phyloP scores from a whole-genome alignment of 1,140 invertebrate genomes.

The Holcopasites calliopsidis region DNA sequence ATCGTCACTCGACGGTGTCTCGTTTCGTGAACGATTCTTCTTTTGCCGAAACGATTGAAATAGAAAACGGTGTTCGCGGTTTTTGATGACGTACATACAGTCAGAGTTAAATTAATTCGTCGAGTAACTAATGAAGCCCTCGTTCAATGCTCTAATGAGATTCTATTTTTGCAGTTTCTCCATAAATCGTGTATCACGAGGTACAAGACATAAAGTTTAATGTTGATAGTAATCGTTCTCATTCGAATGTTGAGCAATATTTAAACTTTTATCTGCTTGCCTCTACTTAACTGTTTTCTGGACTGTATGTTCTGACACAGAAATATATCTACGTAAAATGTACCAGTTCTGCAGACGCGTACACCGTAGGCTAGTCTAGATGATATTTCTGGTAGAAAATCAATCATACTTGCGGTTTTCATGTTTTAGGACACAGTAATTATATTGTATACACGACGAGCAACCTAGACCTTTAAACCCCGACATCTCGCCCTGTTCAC shows the following conservation, averaged over 20 bases:
- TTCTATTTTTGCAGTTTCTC: too few relatives aligned
- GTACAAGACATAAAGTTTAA: too few relatives aligned
- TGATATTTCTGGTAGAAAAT: conserved; percentile 28
- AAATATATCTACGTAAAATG: not conserved
- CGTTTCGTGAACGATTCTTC: not conserved
- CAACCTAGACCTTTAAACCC: conserved; percentile 22
- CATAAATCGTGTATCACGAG: too few relatives aligned
- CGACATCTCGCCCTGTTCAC: conserved; percentile 15
- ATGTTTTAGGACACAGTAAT: conserved; percentile 32
- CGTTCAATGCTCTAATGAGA: too few relatives aligned
- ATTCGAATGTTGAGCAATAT: too few relatives aligned
- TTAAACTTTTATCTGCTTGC: too few relatives aligned
- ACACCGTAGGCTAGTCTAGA: conserved; percentile 43
- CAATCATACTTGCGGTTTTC: conserved; percentile 35
- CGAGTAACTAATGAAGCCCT: too few relatives aligned
- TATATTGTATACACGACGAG: conserved; percentile 6
- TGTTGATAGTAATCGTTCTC: too few relatives aligned
- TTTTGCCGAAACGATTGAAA: not conserved
- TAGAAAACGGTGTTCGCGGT: not conserved
- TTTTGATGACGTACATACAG: not conserved
- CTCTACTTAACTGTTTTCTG: too few relatives aligned
- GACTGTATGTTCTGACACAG: not conserved
- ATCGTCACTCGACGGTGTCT: not conserved
- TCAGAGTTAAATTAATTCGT: too few relatives aligned
- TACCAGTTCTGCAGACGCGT: not conserved